Evolutionary conservation across 2,113 vertebrate species (phyloP).

Genomic region (Poeciliopsis prolifica): DNA sequence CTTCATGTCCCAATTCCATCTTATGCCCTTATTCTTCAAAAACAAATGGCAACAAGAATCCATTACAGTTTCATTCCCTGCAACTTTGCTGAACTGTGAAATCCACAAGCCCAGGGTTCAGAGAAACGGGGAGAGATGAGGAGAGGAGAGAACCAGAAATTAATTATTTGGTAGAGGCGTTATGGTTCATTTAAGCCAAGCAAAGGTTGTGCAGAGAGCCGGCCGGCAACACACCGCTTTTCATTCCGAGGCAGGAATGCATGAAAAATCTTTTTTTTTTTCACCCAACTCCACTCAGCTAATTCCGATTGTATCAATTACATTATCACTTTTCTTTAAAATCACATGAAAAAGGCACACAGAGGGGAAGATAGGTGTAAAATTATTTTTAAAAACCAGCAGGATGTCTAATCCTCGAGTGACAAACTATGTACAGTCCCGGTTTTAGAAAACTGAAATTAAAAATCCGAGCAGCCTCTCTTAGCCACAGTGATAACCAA

Average conservation of each 20-base stretch:
- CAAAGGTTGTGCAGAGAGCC: slow-evolving; percentile 20
- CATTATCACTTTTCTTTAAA: slow-evolving; percentile 10
- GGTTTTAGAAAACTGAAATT: background rate
- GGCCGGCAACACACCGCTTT: background rate
- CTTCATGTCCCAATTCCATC: slow-evolving; percentile 11
- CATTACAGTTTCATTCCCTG: slow-evolving; percentile 38
- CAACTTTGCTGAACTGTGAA: slow-evolving; percentile 42
- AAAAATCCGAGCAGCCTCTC: background rate
- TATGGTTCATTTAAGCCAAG: slow-evolving; percentile 48
- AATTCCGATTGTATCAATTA: slow-evolving; percentile 6
- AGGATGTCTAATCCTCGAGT: background rate
- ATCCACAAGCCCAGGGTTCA: slow-evolving; percentile 44
- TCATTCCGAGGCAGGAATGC: slow-evolving; percentile 1
- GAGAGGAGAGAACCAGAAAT: slow-evolving; percentile 39
- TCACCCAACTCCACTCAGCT: slow-evolving; percentile 16
- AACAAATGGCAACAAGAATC: slow-evolving; percentile 32
- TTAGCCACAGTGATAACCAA: too few relatives aligned
- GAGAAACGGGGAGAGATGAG: background rate
- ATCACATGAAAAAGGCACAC: background rate
- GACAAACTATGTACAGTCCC: background rate
- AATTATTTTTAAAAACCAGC: slow-evolving; percentile 5
- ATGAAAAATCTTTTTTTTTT: slow-evolving; percentile 9
- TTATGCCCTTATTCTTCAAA: slow-evolving; percentile 29
- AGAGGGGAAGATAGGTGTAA: background rate
- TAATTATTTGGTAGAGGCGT: slow-evolving; percentile 52